Evolutionary conservation across 2,888 invertebrate genomes (phyloP).

Genomic region (Nephrotoma flavescens): DNA sequence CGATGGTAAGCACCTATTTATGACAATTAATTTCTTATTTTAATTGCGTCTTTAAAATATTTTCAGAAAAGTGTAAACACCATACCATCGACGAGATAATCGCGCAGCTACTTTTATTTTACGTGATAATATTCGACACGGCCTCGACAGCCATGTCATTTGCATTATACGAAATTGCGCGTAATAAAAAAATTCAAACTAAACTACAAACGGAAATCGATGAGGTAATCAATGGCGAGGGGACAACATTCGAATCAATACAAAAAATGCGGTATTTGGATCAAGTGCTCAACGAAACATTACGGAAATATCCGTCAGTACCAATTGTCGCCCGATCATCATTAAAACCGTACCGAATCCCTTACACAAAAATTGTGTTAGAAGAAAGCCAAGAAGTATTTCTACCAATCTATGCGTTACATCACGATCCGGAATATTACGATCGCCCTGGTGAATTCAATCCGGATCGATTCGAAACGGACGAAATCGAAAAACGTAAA

Average conservation of each 20-base stretch:
- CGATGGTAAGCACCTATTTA: background rate
- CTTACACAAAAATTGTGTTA: background rate
- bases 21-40: background rate
- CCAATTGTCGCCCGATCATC: background rate
- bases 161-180: background rate
- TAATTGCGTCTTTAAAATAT: background rate
- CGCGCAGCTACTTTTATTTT: background rate
- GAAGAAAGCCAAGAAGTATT: background rate
- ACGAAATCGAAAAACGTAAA: background rate
- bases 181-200: background rate
- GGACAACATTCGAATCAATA: background rate
- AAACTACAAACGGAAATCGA: background rate
- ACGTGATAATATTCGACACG: background rate
- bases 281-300: background rate
- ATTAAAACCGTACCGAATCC: background rate
- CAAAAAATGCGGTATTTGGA: background rate
- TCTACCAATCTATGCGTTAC: background rate
- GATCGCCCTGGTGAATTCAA: background rate
- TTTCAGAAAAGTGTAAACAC: background rate
- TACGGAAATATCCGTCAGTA: background rate
- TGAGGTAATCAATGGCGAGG: background rate
- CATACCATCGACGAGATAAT: background rate
- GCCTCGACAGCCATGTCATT: background rate
- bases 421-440: background rate
- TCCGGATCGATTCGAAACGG: background rate